These are phyloP conservation scores for Dendropsophus ebraccatus DNA, from an alignment of 2,113 vertebrate genomes.

Conservation along the genomic window DNA sequence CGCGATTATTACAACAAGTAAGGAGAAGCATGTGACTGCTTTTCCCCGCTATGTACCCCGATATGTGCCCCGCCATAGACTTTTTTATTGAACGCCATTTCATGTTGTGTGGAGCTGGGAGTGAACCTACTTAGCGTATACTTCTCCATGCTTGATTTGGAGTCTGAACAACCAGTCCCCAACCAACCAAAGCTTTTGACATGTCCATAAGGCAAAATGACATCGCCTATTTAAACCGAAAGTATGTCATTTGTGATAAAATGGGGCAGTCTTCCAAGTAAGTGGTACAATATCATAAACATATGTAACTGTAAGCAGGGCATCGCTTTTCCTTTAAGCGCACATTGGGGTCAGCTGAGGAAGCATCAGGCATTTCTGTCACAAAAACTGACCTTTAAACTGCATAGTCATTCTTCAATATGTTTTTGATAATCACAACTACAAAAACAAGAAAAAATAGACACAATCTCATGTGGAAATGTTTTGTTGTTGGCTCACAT, in stretches of 20 bases:
- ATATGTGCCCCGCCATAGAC: too few species aligned
- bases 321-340: not conserved
- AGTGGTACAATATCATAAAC: not conserved
- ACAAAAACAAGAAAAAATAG: conserved; percentile 47
- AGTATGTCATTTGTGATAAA: not conserved
- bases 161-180: too few species aligned
- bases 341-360: conserved; percentile 68
- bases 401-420: conserved; percentile 33
- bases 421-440: conserved; percentile 44
- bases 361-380: conserved; percentile 39
- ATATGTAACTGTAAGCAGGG: not conserved
- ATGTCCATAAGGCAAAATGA: too few species aligned
- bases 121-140: too few species aligned
- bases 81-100: too few species aligned
- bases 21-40: too few species aligned
- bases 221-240: too few species aligned
- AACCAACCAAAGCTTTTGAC: too few species aligned
- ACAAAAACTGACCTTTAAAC: conserved; percentile 44
- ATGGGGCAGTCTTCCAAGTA: not conserved
- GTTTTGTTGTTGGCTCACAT: conserved; percentile 46
- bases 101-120: too few species aligned
- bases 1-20: too few species aligned
- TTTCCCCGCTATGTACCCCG: too few species aligned
- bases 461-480: conserved; percentile 52
- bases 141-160: too few species aligned